These are phyloP conservation scores for Cacatua alba DNA, from an alignment of 2,113 vertebrate genomes.

Conservation along the genomic window DNA sequence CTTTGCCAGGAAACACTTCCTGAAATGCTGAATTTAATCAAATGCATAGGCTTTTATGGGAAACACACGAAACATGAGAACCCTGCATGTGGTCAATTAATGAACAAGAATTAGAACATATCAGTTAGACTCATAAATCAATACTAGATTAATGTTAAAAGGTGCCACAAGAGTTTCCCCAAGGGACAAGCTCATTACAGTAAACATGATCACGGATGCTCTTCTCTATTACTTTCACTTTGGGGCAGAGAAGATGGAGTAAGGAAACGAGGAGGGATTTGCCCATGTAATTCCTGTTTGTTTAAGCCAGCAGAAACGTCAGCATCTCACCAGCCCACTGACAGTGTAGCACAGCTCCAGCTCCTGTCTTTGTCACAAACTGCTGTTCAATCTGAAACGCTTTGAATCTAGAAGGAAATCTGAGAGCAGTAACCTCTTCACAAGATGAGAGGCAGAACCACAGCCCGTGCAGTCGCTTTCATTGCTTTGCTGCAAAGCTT, in stretches of 20 bases:
- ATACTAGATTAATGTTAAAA: neutral
- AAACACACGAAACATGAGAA: neutral
- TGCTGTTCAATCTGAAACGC: neutral
- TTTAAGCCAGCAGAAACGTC: neutral
- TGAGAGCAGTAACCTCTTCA: constrained; percentile 23
- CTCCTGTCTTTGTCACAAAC: neutral
- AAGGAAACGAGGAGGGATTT: neutral
- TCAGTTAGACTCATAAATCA: constrained; percentile 16
- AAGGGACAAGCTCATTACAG: neutral
- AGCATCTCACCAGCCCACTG: neutral
- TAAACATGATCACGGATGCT: neutral
- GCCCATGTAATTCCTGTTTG: neutral
- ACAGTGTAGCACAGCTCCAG: neutral
- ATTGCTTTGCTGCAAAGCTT: neutral
- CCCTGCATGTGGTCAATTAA: constrained; percentile 1
- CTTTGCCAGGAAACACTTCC: constrained; percentile 39
- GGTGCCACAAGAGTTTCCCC: neutral
- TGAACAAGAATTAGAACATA: constrained; percentile 23
- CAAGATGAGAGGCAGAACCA: neutral
- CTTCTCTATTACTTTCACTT: neutral
- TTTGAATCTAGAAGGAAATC: neutral
- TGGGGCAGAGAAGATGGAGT: neutral
- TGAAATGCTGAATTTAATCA: constrained; percentile 54
- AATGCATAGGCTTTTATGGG: constrained; percentile 3
- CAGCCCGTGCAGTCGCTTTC: neutral